Conservation (phyloP, 2,888 invertebrate genomes). For the Allacma fusca region DNA sequence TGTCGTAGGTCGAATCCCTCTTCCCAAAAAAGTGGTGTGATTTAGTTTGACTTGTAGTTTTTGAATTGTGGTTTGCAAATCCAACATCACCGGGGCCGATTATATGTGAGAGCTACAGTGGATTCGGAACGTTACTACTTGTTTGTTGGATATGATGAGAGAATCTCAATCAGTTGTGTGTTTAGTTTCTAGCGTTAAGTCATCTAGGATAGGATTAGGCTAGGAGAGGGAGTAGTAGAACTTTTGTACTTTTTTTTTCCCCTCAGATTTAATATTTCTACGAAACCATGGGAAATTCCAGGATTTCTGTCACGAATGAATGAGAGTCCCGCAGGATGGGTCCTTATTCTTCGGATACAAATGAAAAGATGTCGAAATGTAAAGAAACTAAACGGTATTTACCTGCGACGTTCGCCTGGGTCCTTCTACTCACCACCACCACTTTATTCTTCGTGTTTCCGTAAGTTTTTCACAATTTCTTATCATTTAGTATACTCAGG, state of each 20-base stretch:
- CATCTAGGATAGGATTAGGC: conserved; percentile 33
- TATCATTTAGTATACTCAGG: too few species aligned
- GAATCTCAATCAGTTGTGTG: conserved; percentile 22
- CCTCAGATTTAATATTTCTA: neutral
- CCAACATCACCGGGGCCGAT: too few species aligned
- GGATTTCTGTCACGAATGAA: conserved; percentile 28
- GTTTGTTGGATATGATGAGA: conserved; percentile 21
- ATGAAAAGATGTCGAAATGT: conserved; percentile 84
- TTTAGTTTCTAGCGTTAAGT: conserved; percentile 32
- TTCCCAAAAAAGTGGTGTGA: too few species aligned
- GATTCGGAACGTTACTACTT: neutral
- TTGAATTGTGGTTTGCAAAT: too few species aligned
- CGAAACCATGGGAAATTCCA: conserved; percentile 22
- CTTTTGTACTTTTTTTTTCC: neutral
- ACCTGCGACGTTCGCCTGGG: conserved; percentile 99
- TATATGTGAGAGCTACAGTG: too few species aligned
- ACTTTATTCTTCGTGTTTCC: conserved; percentile 96
- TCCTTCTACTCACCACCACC: conserved; percentile 89
- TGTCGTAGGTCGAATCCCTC: too few species aligned
- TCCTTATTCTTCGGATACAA: conserved; percentile 36
- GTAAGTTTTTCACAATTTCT: conserved; percentile 74
- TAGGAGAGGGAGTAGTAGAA: conserved; percentile 7
- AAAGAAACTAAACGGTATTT: conserved; percentile 95
- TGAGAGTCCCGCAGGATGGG: conserved; percentile 43
- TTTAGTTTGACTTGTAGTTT: too few species aligned